Conservation (phyloP, 2,888 invertebrate species). For the Drosophila suboccidentalis region DNA sequence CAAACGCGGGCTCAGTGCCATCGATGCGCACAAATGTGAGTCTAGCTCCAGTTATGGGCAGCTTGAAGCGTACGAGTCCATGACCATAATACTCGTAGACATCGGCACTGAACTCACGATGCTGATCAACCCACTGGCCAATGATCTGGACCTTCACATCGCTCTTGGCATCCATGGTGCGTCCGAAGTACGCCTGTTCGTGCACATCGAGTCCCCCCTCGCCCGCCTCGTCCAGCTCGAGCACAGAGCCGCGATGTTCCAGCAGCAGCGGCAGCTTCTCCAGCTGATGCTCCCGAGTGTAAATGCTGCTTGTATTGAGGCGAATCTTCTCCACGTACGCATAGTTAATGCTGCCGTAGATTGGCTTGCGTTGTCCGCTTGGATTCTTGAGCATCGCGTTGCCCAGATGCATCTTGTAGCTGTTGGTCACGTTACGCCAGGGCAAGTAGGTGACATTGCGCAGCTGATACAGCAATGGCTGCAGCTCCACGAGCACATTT, state of each 20-base stretch:
- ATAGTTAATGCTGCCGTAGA: constrained; percentile 81
- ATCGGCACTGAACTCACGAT: constrained; percentile 76
- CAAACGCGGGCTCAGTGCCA: constrained; percentile 80
- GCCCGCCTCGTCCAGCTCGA: constrained; percentile 76
- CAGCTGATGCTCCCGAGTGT: constrained; percentile 37
- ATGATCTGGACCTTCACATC: constrained; percentile 80
- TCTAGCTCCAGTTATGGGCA: constrained; percentile 60
- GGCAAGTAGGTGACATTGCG: constrained; percentile 81
- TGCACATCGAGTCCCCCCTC: constrained; percentile 76
- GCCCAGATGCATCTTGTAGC: constrained; percentile 80
- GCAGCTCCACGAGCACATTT: constrained; percentile 81
- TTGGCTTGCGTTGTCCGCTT: constrained; percentile 71
- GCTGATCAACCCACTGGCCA: constrained; percentile 83
- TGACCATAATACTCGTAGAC: constrained; percentile 82
- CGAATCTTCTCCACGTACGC: constrained; percentile 80
- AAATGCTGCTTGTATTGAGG: constrained; percentile 70
- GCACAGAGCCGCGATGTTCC: constrained; percentile 76
- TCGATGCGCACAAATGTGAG: constrained; percentile 77
- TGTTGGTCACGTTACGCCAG: constrained; percentile 80
- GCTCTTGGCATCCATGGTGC: constrained; percentile 77
- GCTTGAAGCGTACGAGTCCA: constrained; percentile 73
- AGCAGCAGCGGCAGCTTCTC: constrained; percentile 74
- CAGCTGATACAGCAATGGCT: constrained; percentile 81
- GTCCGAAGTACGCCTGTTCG: constrained; percentile 81
- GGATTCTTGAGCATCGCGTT: constrained; percentile 74